These are phyloP conservation scores for Eidolon helvum DNA, from an alignment of 2,113 vertebrate genomes.

Conservation along the genomic window DNA sequence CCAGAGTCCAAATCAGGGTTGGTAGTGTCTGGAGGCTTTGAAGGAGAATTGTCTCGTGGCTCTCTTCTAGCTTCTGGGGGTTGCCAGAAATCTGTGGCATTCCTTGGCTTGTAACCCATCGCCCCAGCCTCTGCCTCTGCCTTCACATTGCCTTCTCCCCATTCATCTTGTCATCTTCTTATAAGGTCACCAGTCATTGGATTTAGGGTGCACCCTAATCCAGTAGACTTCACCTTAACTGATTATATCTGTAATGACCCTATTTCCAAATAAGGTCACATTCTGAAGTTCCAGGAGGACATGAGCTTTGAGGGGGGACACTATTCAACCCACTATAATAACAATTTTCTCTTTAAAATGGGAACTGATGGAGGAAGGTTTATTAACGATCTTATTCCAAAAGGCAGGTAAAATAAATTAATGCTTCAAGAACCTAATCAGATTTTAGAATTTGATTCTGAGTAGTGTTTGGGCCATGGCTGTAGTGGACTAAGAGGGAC, in stretches of 20 bases:
- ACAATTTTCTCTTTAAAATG: neutral
- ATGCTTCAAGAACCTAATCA: neutral
- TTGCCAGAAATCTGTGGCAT: too few relatives aligned
- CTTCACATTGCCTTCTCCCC: neutral
- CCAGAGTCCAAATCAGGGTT: neutral
- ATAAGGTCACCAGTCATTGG: too few relatives aligned
- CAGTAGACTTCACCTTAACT: neutral
- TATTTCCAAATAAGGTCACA: neutral
- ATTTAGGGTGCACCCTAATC: neutral
- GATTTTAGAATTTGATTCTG: neutral
- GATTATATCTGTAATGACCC: neutral
- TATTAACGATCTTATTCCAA: conserved; percentile 12
- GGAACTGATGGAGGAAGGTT: neutral
- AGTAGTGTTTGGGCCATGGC: neutral
- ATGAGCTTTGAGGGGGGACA: accelerated
- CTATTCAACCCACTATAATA: neutral
- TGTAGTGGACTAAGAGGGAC: neutral
- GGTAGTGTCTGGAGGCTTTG: neutral
- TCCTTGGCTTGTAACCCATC: neutral
- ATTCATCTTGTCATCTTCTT: neutral
- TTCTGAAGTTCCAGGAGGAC: neutral
- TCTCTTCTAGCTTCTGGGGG: too few relatives aligned
- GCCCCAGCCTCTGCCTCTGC: neutral
- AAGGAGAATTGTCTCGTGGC: neutral
- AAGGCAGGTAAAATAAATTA: neutral